Evolutionary conservation across 2,797 vertebrate species (phyloP).

Genomic region (Hippoglossus hippoglossus): DNA sequence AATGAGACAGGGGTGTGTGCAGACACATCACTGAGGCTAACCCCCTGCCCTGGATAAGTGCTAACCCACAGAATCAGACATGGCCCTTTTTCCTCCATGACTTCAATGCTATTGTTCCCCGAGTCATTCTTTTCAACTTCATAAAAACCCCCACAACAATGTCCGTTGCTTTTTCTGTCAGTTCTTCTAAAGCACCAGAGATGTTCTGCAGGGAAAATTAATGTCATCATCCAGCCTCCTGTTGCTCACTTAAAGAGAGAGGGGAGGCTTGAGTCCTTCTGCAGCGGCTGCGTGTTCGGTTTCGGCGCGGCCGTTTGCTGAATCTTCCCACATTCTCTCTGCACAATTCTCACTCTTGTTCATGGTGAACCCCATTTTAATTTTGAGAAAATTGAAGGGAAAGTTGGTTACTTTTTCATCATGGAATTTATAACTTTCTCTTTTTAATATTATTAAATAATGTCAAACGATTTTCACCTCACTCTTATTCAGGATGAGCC

Average conservation of each 20-base stretch:
- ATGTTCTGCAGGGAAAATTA: conserved; percentile 73
- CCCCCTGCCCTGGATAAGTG: conserved; percentile 72
- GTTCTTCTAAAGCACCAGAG: conserved; percentile 58
- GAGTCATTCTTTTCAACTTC: conserved; percentile 28
- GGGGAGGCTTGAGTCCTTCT: neutral
- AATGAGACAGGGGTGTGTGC: conserved; percentile 60
- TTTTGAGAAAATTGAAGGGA: no score
- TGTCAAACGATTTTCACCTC: no score
- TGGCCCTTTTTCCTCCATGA: conserved; percentile 37
- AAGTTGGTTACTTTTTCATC: neutral
- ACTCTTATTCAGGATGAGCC: no score
- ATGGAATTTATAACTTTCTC: neutral
- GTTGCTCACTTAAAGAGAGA: conserved; percentile 57
- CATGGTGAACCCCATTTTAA: no score
- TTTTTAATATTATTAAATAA: no score
- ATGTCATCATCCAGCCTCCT: conserved; percentile 63
- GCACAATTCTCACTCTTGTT: no score
- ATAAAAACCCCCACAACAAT: conserved; percentile 71
- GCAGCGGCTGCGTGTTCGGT: no score
- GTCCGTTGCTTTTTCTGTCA: conserved; percentile 69
- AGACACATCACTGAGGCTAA: conserved; percentile 48
- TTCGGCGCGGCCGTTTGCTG: no score
- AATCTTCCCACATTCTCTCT: no score
- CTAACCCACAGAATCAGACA: conserved; percentile 70
- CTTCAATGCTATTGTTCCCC: conserved; percentile 62